These are phyloP conservation scores for Eupithecia vulgata DNA, from an alignment of 2,888 invertebrate species.

Conservation along the genomic window DNA sequence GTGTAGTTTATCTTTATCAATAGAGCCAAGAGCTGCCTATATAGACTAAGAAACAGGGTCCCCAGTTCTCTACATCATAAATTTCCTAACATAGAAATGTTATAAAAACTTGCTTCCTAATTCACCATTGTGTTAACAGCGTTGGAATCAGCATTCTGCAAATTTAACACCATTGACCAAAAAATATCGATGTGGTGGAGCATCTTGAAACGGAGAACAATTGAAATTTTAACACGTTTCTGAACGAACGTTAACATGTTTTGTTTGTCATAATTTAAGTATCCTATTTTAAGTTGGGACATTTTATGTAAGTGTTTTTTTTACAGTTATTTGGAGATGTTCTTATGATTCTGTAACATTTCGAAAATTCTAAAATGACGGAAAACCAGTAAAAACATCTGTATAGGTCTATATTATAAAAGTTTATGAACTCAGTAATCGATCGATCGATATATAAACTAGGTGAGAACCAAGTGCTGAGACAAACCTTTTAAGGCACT, in stretches of 20 bases:
- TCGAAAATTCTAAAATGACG: background rate
- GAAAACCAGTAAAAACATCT: background rate
- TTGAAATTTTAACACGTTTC: constrained; percentile 70
- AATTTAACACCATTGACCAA: constrained; percentile 66
- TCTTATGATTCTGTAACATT: background rate
- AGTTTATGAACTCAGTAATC: background rate
- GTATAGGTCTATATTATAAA: background rate
- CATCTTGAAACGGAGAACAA: constrained; percentile 70
- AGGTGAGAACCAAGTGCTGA: too few species aligned
- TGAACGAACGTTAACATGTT: constrained; percentile 39
- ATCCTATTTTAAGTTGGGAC: background rate
- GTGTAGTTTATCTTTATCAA: background rate
- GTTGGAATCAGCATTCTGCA: constrained; percentile 62
- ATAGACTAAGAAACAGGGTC: background rate
- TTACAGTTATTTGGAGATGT: background rate
- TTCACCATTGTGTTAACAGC: constrained; percentile 48
- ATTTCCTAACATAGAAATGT: constrained; percentile 38
- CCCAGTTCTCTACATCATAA: constrained; percentile 10
- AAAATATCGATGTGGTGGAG: constrained; percentile 53
- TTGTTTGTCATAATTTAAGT: constrained; percentile 39
- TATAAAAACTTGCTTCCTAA: constrained; percentile 44
- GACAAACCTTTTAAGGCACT: too few species aligned
- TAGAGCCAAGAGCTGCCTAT: background rate
- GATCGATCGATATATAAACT: background rate
- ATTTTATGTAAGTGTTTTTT: background rate